Conservation (phyloP, 2,888 invertebrate genomes). For the Patella pellucida region DNA sequence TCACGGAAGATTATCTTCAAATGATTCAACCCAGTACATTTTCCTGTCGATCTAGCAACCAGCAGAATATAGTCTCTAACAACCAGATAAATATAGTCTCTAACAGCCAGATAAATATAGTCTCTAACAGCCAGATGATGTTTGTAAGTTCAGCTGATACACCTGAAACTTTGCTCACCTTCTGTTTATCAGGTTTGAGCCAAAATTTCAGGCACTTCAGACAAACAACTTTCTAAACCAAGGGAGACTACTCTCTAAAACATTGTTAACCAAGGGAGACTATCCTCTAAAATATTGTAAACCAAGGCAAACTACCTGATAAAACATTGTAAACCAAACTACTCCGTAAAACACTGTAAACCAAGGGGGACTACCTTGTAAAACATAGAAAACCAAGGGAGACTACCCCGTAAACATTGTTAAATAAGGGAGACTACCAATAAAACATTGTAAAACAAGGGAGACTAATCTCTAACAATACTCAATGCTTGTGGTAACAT, state of each 20-base stretch:
- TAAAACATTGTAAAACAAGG: no score
- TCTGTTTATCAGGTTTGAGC: conserved; percentile 65
- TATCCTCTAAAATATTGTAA: background rate
- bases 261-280: background rate
- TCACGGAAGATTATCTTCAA: no score
- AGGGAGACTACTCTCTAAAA: background rate
- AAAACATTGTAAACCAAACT: background rate
- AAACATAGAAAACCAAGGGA: background rate
- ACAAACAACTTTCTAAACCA: conserved; percentile 5
- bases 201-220: conserved; percentile 68
- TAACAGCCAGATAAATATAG: no score
- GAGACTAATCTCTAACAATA: no score
- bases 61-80: no score
- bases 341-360: background rate
- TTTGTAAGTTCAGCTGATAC: conserved; percentile 46
- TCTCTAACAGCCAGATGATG: no score
- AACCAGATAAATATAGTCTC: no score
- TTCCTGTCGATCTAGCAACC: no score
- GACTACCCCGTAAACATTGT: background rate
- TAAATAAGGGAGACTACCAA: conserved; percentile 10
- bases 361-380: background rate
- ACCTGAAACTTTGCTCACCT: conserved; percentile 74
- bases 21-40: no score
- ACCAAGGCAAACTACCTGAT: background rate
- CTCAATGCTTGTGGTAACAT: no score